Evolutionary conservation across 2,797 vertebrate genomes (phyloP).

Genomic region (Eulemur rubriventer): DNA sequence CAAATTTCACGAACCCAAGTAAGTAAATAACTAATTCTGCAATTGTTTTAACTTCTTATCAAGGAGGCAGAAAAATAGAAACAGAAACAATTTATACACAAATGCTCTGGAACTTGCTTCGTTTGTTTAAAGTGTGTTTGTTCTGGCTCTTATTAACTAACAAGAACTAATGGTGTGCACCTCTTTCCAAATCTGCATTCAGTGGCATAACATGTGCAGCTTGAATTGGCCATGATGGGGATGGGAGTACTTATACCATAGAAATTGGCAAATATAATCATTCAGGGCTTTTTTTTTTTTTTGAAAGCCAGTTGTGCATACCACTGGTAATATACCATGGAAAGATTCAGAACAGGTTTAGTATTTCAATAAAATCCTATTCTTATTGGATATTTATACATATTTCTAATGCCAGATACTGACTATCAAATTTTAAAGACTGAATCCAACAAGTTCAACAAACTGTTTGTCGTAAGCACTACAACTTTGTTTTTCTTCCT

Average conservation of each 20-base stretch:
- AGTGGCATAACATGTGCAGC: background rate
- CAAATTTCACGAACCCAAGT: background rate
- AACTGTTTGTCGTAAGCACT: background rate
- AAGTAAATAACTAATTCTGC: background rate
- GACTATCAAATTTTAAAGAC: background rate
- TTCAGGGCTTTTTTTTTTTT: background rate
- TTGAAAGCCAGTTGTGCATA: background rate
- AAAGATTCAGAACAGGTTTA: background rate
- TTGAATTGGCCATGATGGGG: background rate
- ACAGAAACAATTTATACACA: background rate
- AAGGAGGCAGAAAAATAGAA: background rate
- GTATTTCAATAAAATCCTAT: background rate
- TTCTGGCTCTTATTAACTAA: background rate
- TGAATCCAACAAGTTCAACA: background rate
- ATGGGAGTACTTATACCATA: background rate
- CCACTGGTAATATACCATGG: background rate
- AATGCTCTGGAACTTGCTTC: background rate
- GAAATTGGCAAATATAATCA: background rate
- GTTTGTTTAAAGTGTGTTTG: background rate
- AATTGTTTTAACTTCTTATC: background rate
- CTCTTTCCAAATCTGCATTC: background rate
- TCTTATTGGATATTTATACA: constrained; percentile 6
- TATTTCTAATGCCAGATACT: constrained; percentile 4
- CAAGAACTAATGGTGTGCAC: background rate
- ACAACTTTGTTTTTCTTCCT: background rate